These are phyloP conservation scores for Melieria crassipennis DNA, from an alignment of 2,888 invertebrate genomes.

Conservation along the genomic window DNA sequence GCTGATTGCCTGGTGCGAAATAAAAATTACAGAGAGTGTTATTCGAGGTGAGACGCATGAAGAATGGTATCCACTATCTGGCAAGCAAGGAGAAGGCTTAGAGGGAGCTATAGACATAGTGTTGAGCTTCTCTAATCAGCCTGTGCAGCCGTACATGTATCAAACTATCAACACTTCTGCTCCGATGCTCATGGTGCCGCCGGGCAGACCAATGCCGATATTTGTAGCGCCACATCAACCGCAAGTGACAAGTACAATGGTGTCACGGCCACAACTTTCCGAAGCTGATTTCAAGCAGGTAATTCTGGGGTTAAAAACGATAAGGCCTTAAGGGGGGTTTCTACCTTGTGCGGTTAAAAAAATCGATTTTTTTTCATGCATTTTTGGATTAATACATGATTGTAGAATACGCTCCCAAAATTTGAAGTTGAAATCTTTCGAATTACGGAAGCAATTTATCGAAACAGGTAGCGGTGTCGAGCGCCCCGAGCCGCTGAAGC, in stretches of 20 bases:
- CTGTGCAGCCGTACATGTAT: conserved; percentile 67
- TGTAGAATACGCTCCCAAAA: too few species aligned
- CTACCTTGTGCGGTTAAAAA: too few species aligned
- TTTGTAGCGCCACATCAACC: conserved; percentile 60
- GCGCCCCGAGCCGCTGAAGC: too few species aligned
- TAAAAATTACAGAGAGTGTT: conserved; percentile 85
- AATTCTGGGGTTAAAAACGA: conserved; percentile 1
- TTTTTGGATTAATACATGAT: too few species aligned
- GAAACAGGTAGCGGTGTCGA: too few species aligned
- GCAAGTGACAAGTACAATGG: conserved; percentile 41
- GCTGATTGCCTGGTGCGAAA: conserved; percentile 92
- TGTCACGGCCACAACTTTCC: conserved; percentile 62
- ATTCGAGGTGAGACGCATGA: conserved; percentile 90
- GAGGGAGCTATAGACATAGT: conserved; percentile 95
- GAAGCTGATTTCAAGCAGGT: conserved; percentile 75
- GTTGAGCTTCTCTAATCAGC: conserved; percentile 74
- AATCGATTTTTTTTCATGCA: too few species aligned
- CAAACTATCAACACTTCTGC: conserved; percentile 70
- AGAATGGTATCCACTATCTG: conserved; percentile 93
- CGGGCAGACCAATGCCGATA: conserved; percentile 57
- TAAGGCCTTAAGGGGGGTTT: too few species aligned
- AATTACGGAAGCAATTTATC: too few species aligned
- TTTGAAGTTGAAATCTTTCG: too few species aligned
- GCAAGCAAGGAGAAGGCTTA: conserved; percentile 93
- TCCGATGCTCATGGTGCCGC: conserved; percentile 79